Evolutionary conservation across 2,113 vertebrate genomes (phyloP), one percentile per base, ranked within the genome.

Genomic region (Lutjanus erythropterus): DNA sequence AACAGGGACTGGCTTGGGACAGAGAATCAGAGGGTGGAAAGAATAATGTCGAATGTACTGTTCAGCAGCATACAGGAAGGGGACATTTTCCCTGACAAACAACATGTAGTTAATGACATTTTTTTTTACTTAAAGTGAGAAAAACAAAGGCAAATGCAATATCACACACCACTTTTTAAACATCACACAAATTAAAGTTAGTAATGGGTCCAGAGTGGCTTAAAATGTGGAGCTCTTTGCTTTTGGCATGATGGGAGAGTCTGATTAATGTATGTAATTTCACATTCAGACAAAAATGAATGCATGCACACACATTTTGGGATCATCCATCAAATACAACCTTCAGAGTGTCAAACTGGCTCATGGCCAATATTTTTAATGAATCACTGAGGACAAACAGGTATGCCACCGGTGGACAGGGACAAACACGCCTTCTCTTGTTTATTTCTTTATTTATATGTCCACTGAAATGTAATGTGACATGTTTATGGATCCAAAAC

Each of bases 251-350:
- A 49, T 41, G 33, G 9, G 18, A 37, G 35, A 41, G 31, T 71
- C 55, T 67, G 41, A 78, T 60, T 56, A 39, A 44, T 29, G 23
- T 33, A 19, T 39, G 23, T 50, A 14, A 55, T 56, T 11, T 56
- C 31, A 56, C 25, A 58, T 7, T 0, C 14, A 15, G 25, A 61
- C 39, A 25, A 9, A 65, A 50, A 73, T 53, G 8, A 62, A 39
- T 19, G 59, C 39, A 67, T 46, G 47, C 62, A 59, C 69, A 80
- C 21, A 47, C 64, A 15, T 61, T 65, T 59, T 50, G 70, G 31
- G 33, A 75, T 73, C 72, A 80, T 79, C 58, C 47, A 81, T 89
- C 78, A 81, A 64, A 65, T 9, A 31, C 47, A 69, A 78, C 69
- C 78, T 81, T 71, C 62, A 56, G 35, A 19, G 50, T 53, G 67